phyloP scores from a whole-genome alignment of 1,140 invertebrate genomes.

The Pseudoatta argentina region DNA sequence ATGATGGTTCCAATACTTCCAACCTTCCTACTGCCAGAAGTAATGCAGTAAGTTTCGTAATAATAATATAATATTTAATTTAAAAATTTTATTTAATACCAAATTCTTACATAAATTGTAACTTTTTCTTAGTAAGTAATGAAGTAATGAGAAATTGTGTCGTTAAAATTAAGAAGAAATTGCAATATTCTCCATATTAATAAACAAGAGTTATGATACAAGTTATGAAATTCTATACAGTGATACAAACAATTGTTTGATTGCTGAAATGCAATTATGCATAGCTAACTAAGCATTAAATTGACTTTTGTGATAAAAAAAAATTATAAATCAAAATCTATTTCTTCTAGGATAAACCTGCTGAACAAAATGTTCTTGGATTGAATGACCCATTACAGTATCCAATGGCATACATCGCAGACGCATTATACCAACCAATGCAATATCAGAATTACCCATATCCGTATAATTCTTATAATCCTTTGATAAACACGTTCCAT shows the following conservation, averaged over 20 bases:
- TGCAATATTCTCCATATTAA: neutral
- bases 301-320: neutral
- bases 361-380: neutral
- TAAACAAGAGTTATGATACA: neutral
- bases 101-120: neutral
- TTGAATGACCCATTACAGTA: neutral
- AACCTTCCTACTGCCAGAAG: neutral
- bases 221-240: neutral
- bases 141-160: neutral
- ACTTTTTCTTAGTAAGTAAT: neutral
- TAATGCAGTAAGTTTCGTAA: conserved; percentile 39
- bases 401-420: neutral
- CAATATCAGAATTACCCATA: neutral
- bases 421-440: neutral
- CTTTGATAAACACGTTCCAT: neutral
- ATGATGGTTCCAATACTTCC: neutral
- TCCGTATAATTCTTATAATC: neutral
- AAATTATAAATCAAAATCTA: neutral
- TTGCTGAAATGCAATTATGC: neutral
- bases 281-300: neutral
- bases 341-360: conserved; percentile 13
- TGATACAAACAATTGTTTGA: conserved; percentile 1
- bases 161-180: neutral
- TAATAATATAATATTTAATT: conserved; percentile 9
- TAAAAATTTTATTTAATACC: neutral